Evolutionary conservation across 2,888 invertebrate genomes (phyloP).

Genomic region (Noctua janthina): DNA sequence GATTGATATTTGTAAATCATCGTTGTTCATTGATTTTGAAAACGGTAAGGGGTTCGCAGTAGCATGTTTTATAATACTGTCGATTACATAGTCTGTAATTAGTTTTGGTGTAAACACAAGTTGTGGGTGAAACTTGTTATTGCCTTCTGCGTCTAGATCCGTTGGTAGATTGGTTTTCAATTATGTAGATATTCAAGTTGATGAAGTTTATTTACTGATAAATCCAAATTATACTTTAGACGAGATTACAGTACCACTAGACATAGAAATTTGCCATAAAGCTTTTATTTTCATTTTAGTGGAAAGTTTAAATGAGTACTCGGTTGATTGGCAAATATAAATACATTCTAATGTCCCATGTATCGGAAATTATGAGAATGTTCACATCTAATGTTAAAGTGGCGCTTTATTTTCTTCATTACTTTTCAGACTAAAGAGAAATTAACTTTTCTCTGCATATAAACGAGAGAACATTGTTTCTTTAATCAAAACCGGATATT

Average conservation of each 20-base stretch:
- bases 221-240: slow-evolving; percentile 39
- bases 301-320: slow-evolving; percentile 32
- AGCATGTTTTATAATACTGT: slow-evolving; percentile 45
- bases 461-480: not conserved
- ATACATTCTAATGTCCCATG: not conserved
- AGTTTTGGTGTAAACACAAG: slow-evolving; percentile 33
- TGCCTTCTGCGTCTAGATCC: slow-evolving; percentile 33
- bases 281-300: slow-evolving; percentile 4
- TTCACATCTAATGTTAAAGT: not conserved
- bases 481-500: slow-evolving; percentile 1
- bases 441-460: not conserved
- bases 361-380: not conserved
- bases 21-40: slow-evolving; percentile 34
- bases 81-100: slow-evolving; percentile 41
- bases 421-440: not conserved
- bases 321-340: slow-evolving; percentile 14
- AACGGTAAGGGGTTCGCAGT: slow-evolving; percentile 18
- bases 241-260: not conserved
- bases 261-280: slow-evolving; percentile 20
- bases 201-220: slow-evolving; percentile 24
- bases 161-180: slow-evolving; percentile 44
- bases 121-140: slow-evolving; percentile 45
- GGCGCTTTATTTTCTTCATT: not conserved
- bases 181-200: slow-evolving; percentile 24
- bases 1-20: slow-evolving; percentile 52